Base-by-base conservation (phyloP, 2,113 vertebrate species). In the Cebus imitator region DNA sequence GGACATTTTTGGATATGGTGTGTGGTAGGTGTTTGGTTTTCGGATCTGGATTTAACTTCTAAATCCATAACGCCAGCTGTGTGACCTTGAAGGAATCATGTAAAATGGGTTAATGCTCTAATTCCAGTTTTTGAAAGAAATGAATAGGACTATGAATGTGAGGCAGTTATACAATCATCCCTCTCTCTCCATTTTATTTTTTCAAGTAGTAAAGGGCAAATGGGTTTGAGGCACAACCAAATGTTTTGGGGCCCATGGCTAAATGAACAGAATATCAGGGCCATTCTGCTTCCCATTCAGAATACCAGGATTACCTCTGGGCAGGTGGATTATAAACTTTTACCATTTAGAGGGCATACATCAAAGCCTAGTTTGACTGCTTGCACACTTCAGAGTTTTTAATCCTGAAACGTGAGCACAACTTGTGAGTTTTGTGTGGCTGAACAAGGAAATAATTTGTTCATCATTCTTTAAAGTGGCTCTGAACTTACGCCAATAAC, bases 361-460 rank as follows among this genome's bases (percentile, higher is more conserved):
- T 96, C 95, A 96, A 98, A 98, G 73, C 75, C 30, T 58, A 20
- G 12, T 70, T 87, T 45, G 57, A 96, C 37, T 87, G 50, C 35
- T 91, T 96, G 73, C 35, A 93, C 57, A 91, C 55, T 90, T 85
- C 30, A 52, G 0, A 9, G 37, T 32, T 95, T 96, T 18, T 25
- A 82, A 37, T 96, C 98, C 87, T 92, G 95, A 91, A 93, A 95
- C n/a, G 66, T 55, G 96, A 98, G 89, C 76, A 87, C 45, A 14
- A 35, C 50, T 81, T 8, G 43, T 1, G 30, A 37, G 61, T 1
- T 14, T 93, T 75, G 78, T 91, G 83, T 58, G 55, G 18, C 87
- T 90, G 90, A 97, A 85, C 80, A 97, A 70, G 86, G 73, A 97
- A 98, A 96, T 4, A 91, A 95, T 97, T 96, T 97, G 32, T 95